Base-by-base conservation (phyloP, 1,140 invertebrate species). In the Penaeus chinensis region DNA sequence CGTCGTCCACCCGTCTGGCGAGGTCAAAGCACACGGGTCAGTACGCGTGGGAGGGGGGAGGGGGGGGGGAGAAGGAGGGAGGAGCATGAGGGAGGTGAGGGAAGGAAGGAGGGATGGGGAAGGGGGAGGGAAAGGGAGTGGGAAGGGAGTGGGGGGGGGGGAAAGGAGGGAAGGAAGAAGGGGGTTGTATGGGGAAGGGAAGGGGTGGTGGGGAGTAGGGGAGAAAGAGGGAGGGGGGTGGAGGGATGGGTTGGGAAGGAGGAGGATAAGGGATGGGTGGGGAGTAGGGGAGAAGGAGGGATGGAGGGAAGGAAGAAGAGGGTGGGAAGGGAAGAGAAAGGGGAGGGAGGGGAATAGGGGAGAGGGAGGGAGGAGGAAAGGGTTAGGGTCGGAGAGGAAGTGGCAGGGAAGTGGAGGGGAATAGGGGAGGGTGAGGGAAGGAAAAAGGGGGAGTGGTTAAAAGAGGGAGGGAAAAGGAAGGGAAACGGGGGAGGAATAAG, bases 1-100 rank as follows among this genome's bases (percentile, higher is more conserved):
- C 62, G 97, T 98, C 63, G 97, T 98, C 96, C 97, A 98, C 90
- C 97, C 97, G 93, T 98, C 97, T 98, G 90, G 22, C 13, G 18
- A 63, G 71, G 42, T 19, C 54, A 16, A 54, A 8, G 1, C 54
- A 13, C 54, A 16, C 5, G 54, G 54, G 54, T 16, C 10, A 54
- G 54, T 54, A 54, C 11, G 10, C 54, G 2, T 8, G 16, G 10
- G 54, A 54, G 11, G 54, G 54, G 54, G 54, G 54, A 11, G 2
- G 54, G 54, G 11, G 54, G 1, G 1, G 8, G 54, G 10, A 8
- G 54, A 54, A 13, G 16, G 47, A 13, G 16, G 16, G 54, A 16
- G 10, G 16, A 11, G 54, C 0, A 54, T 11, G 11, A 13, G 16
- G 11, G 32, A 16, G 66, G 18, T 8, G 20, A 2, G 32, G 66